phyloP scores from a whole-genome alignment of 1,140 invertebrate genomes.

The Drosophila varians region DNA sequence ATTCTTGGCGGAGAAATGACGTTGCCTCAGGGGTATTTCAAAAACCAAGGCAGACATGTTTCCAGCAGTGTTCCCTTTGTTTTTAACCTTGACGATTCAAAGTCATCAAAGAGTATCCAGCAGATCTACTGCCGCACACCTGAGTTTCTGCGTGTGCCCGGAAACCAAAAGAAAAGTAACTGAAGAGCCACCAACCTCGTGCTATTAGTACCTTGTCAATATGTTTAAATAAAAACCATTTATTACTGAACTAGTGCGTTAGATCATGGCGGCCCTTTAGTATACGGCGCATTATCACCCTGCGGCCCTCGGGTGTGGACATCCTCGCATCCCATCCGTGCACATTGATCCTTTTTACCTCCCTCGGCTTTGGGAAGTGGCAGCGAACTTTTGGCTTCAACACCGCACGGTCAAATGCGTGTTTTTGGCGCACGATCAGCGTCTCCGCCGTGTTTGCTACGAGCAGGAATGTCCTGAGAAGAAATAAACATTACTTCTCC shows the following conservation, averaged over 20 bases:
- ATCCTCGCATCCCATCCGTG: slow-evolving; percentile 89
- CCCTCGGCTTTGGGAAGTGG: slow-evolving; percentile 90
- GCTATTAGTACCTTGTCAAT: neutral
- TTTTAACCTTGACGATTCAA: slow-evolving; percentile 58
- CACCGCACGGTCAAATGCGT: slow-evolving; percentile 66
- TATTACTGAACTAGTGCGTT: slow-evolving; percentile 85
- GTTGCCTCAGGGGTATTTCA: slow-evolving; percentile 67
- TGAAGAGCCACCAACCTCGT: neutral
- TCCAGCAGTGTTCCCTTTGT: slow-evolving; percentile 63
- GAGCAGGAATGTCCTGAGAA: slow-evolving; percentile 45
- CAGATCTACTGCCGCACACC: slow-evolving; percentile 67
- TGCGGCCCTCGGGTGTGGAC: slow-evolving; percentile 87
- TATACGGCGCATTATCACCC: slow-evolving; percentile 89
- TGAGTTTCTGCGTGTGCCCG: slow-evolving; percentile 38
- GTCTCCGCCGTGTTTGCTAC: slow-evolving; percentile 52
- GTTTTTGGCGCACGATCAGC: slow-evolving; percentile 64
- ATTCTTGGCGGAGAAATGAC: slow-evolving; percentile 59
- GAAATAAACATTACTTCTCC: neutral
- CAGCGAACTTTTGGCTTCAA: slow-evolving; percentile 85
- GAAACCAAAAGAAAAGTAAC: neutral
- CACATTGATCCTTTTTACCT: slow-evolving; percentile 87
- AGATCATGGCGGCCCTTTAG: slow-evolving; percentile 89
- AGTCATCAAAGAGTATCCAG: slow-evolving; percentile 69
- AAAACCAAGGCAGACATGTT: slow-evolving; percentile 59
- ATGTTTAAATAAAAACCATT: slow-evolving; percentile 34